Evolutionary conservation across 2,797 vertebrate species (phyloP).

Genomic region (Alca torda): DNA sequence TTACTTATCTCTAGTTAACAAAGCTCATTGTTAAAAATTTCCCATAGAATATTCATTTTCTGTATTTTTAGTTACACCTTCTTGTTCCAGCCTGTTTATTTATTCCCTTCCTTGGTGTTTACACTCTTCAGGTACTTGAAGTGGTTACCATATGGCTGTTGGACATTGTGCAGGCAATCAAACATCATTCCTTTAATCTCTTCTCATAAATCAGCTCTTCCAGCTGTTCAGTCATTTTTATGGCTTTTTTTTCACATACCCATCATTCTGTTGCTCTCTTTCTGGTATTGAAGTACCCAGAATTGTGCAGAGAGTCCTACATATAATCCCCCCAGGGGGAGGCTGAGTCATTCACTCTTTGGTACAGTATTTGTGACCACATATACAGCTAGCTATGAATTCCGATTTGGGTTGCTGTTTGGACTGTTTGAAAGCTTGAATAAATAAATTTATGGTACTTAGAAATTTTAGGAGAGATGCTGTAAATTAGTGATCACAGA

Average conservation of each 20-base stretch:
- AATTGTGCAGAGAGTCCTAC: background rate
- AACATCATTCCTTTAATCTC: background rate
- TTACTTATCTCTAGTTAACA: background rate
- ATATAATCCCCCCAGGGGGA: background rate
- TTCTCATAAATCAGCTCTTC: background rate
- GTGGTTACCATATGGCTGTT: background rate
- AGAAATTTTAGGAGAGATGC: background rate
- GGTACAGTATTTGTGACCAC: background rate
- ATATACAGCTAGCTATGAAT: background rate
- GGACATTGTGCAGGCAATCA: constrained; percentile 8
- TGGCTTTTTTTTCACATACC: background rate
- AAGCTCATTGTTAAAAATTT: background rate
- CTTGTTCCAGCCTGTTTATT: background rate
- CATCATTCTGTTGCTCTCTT: background rate
- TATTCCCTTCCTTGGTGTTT: background rate
- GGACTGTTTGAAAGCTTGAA: background rate
- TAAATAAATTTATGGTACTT: background rate
- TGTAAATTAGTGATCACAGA: background rate
- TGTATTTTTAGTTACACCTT: background rate
- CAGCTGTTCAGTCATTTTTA: background rate
- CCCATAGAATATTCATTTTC: background rate
- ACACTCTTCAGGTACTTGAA: background rate
- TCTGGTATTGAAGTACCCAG: background rate
- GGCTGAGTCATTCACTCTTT: background rate
- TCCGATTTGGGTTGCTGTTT: background rate